These are phyloP conservation scores for Eutrigla gurnardus DNA, from an alignment of 2,797 vertebrate species.

Conservation along the genomic window DNA sequence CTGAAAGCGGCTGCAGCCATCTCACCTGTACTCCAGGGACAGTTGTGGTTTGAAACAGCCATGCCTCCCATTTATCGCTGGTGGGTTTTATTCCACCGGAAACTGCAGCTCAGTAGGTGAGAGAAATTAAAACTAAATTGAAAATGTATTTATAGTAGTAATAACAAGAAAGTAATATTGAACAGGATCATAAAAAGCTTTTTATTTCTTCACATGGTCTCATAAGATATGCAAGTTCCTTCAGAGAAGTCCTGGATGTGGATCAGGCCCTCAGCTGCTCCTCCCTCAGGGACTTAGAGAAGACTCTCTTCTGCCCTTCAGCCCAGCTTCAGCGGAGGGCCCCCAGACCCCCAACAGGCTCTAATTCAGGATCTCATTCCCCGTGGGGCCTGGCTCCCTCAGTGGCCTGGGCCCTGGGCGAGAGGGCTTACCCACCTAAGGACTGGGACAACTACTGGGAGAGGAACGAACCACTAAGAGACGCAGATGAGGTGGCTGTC, in stretches of 20 bases:
- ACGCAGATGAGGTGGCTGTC: slow-evolving; percentile 90
- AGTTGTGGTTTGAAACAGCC: slow-evolving; percentile 87
- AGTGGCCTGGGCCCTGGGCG: slow-evolving; percentile 57
- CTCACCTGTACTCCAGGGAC: slow-evolving; percentile 88
- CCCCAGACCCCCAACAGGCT: not conserved
- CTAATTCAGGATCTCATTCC: slow-evolving; percentile 17
- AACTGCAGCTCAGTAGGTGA: slow-evolving; percentile 89
- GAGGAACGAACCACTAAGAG: slow-evolving; percentile 90
- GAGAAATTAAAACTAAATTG: slow-evolving; percentile 22
- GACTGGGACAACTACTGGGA: slow-evolving; percentile 92
- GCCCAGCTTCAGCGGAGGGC: not conserved
- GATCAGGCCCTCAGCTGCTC: slow-evolving; percentile 79
- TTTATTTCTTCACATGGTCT: not conserved
- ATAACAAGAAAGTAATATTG: not conserved
- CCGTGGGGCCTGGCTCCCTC: slow-evolving; percentile 21
- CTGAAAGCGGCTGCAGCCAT: slow-evolving; percentile 88
- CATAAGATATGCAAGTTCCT: slow-evolving; percentile 83
- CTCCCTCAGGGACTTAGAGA: slow-evolving; percentile 88
- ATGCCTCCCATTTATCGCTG: slow-evolving; percentile 85
- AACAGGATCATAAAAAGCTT: not conserved
- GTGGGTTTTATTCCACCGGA: slow-evolving; percentile 84
- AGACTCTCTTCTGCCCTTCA: slow-evolving; percentile 85
- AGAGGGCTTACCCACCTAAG: slow-evolving; percentile 55
- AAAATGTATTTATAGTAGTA: not conserved
- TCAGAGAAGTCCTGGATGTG: slow-evolving; percentile 82